Evolutionary conservation across 1,140 invertebrate genomes (phyloP), one percentile per base, ranked within the genome.

Genomic region (Bombus waltoni): DNA sequence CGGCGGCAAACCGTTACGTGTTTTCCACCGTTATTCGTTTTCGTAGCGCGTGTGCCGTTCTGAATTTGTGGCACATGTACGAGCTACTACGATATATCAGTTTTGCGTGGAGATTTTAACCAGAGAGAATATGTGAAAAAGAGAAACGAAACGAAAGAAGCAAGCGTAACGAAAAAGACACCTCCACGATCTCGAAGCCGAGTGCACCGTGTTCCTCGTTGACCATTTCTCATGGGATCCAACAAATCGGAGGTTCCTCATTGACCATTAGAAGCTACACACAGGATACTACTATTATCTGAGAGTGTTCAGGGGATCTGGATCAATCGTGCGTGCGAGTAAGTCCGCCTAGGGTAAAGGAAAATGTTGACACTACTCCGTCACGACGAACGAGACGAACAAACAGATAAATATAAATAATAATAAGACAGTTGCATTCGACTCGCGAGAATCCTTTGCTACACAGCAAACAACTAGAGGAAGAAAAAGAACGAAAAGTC

Each of bases 151-250:
- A 40, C 32, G 40, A 25, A 70, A 53, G 65, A 72, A 68, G 35
- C 35, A 38, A 66, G 59, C 59, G 59, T 32, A 66, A 38, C 32
- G 35, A 68, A 74, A 59, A 65, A 66, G 62, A 79, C 66, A 57
- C 57, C 80, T 86, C 66, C 42, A 72, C 83, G 76, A 53, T 79
- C 79, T 79, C 81, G 72, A 89, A 76, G 47, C 75, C 65, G 83
- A 87, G 79, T 47, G 73, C 77, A 57, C 65, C 81, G 66, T 74
- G 88, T 87, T 89, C 88, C 86, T 89, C 79, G 89, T 90, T 81
- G 89, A 89, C 89, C 88, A 89, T 88, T 87, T 88, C 42, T 81
- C 68, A n/a, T 88, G 88, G 89, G 89, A 90, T 90, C 89, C 88
- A 89, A 89, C 88, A 76, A 90, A 89, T 81, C 79, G 82, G 82